Base-by-base conservation (phyloP, 2,888 invertebrate genomes). In the Dynastes hyllus region DNA sequence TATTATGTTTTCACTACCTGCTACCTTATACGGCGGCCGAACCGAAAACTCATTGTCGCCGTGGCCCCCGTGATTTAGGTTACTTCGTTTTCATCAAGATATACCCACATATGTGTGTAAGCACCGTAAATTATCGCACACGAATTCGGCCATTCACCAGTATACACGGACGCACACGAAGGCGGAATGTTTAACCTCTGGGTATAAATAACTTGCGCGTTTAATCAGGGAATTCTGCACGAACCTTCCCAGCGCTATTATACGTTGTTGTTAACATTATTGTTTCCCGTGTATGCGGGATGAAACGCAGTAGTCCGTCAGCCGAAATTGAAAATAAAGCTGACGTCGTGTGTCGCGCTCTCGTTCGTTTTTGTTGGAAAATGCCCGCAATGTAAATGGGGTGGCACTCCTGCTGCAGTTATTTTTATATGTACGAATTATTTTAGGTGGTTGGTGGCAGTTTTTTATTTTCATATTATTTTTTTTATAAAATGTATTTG, bases 1-100 rank as follows among this genome's bases (percentile, higher is more conserved):
- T 75, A 75, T 75, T 75, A 75, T 75, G 73, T 61, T 75, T 75
- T 75, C 73, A 61, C 73, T 75, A 75, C 73, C 73, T 75, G 73
- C 73, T 61, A 75, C 61, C 73, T 75, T 75, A 61, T 75, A 75
- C 61, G 55, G 16, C 55, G 55, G 45, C 55, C 58, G 55, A 75
- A 75, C 61, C 73, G 45, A 75, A 75, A 75, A 61, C 61, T 61
- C 73, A 75, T 75, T 75, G 73, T 75, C 73, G 73, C 61, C 58
- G 45, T 45, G 61, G 61, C 22, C 55, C 45, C 73, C 61, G 73
- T 75, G 73, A 75, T 75, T 61, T 75, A 75, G 73, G 73, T 75
- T 75, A 45, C 27, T 75, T 61, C 45, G 61, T 75, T 75, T 29
- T 75, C 73, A 75, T 75, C 73, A 75, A 75, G 73, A 75, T 75